Evolutionary conservation across 2,797 vertebrate species (phyloP).

Genomic region (Girardinus metallicus): DNA sequence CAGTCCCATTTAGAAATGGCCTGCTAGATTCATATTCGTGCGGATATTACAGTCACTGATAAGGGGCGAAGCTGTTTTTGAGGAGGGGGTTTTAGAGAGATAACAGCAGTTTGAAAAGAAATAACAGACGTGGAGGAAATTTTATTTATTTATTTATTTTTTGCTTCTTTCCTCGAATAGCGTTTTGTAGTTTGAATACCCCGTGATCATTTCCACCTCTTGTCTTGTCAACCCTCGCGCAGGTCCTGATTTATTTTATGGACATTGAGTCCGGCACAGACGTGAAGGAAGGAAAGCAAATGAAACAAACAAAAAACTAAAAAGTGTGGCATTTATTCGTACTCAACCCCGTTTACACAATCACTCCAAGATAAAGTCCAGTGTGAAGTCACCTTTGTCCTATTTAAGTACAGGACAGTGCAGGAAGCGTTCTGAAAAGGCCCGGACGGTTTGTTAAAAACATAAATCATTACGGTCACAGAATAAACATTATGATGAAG

Average conservation of each 20-base stretch:
- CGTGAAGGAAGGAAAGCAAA: not conserved
- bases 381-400: not conserved
- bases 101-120: not conserved
- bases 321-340: not conserved
- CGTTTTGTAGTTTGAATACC: not conserved
- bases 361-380: not conserved
- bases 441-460: not conserved
- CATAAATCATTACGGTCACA: no score
- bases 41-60: not conserved
- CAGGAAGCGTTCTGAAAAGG: not conserved
- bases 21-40: not conserved
- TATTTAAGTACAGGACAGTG: not conserved
- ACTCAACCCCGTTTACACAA: not conserved
- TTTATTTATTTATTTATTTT: not conserved
- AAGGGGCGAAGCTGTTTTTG: not conserved
- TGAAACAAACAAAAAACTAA: not conserved
- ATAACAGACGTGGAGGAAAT: not conserved
- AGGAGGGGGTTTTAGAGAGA: not conserved
- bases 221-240: not conserved
- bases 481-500: not conserved
- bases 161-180: not conserved
- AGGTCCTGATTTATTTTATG: not conserved
- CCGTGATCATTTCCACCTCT: not conserved
- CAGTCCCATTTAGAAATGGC: not conserved
- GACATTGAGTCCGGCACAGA: not conserved